Base-by-base conservation (phyloP, 2,113 vertebrate species). In the Nothocercus nigrocapillus region DNA sequence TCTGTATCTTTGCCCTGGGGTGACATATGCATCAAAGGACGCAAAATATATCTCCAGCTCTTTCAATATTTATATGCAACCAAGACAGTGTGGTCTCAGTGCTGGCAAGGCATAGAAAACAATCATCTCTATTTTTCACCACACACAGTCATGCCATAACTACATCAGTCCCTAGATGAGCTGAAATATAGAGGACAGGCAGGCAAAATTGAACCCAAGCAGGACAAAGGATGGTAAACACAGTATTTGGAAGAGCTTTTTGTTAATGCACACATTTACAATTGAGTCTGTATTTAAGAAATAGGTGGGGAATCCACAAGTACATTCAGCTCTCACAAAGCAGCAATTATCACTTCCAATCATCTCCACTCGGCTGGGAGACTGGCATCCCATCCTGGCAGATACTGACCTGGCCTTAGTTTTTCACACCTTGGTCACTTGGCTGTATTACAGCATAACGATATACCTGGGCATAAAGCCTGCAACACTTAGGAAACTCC, bases 401-500 rank as follows among this genome's bases (percentile, higher is more conserved):
- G 78, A 95, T 96, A 96, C 81, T 97, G 96, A 96, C 96, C 96
- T 97, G 96, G 96, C 93, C 93, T 97, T 95, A 97, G 93, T 93
- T 95, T 95, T 97, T 97, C 96, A 96, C 95, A 95, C 95, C 78
- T 96, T 96, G 94, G 95, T 96, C 95, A 97, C 84, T 95, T 96
- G 95, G 93, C 95, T 96, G 67, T 49, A 77, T 74, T 97, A 96
- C 96, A 97, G 93, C 87, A 94, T 95, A 82, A 78, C 67, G 84
- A 95, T 93, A 95, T 88, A 97, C 95, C 95, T 93, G 94, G 95
- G 96, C 94, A 95, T 54, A 84, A 70, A 96, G 96, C 91, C 96
- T 95, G 93, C 89, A 95, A 88, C 93, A 93, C 95, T 95, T 94
- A 85, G 87, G 78, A 95, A 96, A 95, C 75, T 96, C 91, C 94